These are phyloP conservation scores for Daptonema setosum DNA, from an alignment of 2,888 invertebrate species.

Conservation along the genomic window DNA sequence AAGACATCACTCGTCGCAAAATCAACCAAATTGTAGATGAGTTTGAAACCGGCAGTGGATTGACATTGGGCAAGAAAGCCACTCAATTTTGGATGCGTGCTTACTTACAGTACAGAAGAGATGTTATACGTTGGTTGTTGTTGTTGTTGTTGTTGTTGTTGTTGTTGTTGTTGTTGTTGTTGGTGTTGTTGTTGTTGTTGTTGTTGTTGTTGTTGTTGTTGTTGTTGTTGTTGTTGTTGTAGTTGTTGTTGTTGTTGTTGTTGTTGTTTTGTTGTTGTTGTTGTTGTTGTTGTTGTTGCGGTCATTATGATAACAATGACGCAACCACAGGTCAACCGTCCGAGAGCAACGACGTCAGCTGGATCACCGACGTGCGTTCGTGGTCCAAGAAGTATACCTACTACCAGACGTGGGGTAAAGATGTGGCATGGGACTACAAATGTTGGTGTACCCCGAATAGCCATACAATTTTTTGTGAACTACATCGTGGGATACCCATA, in stretches of 20 bases:
- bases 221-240: too few species aligned
- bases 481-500: too few species aligned
- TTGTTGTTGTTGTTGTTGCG: too few species aligned
- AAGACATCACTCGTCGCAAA: conserved; percentile 7
- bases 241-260: too few species aligned
- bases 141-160: too few species aligned
- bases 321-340: neutral
- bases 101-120: neutral
- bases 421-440: neutral
- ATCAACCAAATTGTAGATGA: conserved; percentile 17
- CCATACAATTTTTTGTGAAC: too few species aligned
- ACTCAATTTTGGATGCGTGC: conserved; percentile 20
- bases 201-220: too few species aligned
- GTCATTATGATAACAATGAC: too few species aligned
- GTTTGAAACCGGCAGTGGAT: conserved; percentile 17
- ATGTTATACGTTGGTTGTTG: neutral
- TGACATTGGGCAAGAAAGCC: conserved; percentile 11
- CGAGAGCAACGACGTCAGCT: neutral
- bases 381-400: neutral
- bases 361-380: neutral
- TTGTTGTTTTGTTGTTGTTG: too few species aligned
- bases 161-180: too few species aligned
- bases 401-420: neutral
- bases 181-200: too few species aligned
- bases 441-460: too few species aligned